phyloP scores from a whole-genome alignment of 1,140 invertebrate species.

The Trichoplusia ni region DNA sequence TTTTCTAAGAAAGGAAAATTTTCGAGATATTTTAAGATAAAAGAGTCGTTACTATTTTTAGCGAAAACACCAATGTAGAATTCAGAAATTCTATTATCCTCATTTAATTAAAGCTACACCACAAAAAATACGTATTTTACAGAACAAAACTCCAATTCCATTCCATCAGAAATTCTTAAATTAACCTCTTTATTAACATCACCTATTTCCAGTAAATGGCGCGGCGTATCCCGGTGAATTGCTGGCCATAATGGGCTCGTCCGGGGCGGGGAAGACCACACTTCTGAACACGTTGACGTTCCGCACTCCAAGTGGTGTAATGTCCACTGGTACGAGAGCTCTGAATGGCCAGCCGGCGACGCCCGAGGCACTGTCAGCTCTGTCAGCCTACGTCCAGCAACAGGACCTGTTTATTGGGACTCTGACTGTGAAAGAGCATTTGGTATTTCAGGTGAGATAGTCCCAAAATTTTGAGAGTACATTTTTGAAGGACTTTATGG shows the following conservation, averaged over 20 bases:
- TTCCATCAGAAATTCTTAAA: not conserved
- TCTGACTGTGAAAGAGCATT: conserved; percentile 94
- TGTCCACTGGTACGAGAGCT: conserved; percentile 86
- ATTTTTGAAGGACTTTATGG: too few relatives aligned
- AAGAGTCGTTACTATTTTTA: too few relatives aligned
- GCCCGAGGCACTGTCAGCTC: conserved; percentile 86
- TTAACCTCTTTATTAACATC: not conserved
- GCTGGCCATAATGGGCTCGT: conserved; percentile 96
- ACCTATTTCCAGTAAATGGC: conserved; percentile 86
- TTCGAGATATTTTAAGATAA: too few relatives aligned
- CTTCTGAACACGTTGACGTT: conserved; percentile 95
- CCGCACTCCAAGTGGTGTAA: conserved; percentile 85
- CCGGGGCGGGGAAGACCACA: conserved; percentile 98
- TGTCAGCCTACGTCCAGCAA: conserved; percentile 97
- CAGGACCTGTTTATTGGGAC: conserved; percentile 96
- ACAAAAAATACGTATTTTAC: too few relatives aligned
- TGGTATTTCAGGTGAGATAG: conserved; percentile 90
- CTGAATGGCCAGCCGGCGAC: conserved; percentile 88
- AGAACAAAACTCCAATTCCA: not conserved
- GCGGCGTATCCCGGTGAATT: conserved; percentile 94
- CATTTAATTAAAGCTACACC: too few relatives aligned
- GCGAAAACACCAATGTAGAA: too few relatives aligned
- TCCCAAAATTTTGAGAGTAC: too few relatives aligned
- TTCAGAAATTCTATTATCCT: too few relatives aligned
- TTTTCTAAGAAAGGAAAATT: too few relatives aligned